Conservation (phyloP, 2,113 vertebrate species). For the Gymnobelideus leadbeateri region DNA sequence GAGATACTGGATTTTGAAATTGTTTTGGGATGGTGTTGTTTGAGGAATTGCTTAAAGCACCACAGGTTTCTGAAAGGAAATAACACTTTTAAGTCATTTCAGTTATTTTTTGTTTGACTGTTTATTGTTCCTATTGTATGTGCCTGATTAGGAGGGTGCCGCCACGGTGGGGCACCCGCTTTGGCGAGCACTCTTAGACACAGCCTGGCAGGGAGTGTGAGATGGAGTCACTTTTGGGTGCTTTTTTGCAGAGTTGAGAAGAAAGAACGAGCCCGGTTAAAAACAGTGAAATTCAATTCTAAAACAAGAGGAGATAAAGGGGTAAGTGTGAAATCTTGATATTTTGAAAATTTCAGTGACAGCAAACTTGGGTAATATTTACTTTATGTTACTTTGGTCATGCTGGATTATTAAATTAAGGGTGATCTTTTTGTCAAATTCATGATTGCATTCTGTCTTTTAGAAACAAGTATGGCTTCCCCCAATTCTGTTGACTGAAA, state of each 20-base stretch:
- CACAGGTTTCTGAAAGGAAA: neutral
- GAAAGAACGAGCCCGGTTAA: constrained; percentile 96
- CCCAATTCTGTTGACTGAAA: constrained; percentile 44
- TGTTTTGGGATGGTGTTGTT: neutral
- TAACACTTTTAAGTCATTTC: constrained; percentile 40
- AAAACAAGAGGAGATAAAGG: constrained; percentile 95
- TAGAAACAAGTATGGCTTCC: constrained; percentile 2
- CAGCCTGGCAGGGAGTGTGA: neutral
- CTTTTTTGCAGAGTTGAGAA: constrained; percentile 93
- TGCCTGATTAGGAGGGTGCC: neutral
- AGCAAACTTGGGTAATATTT: constrained; percentile 26
- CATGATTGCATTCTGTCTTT: neutral
- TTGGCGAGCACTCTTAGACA: neutral
- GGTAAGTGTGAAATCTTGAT: constrained; percentile 89
- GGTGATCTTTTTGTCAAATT: neutral
- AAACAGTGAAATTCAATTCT: constrained; percentile 99
- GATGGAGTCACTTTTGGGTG: constrained; percentile 16
- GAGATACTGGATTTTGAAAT: neutral
- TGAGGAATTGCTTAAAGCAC: neutral
- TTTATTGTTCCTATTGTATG: too few species aligned
- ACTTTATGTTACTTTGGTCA: constrained; percentile 53
- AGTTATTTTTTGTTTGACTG: constrained; percentile 40
- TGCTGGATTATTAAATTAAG: constrained; percentile 48
- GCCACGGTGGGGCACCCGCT: neutral
- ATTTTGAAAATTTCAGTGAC: constrained; percentile 39